These are phyloP conservation scores for Echinops telfairi DNA, from an alignment of 2,113 vertebrate genomes.

Conservation along the genomic window DNA sequence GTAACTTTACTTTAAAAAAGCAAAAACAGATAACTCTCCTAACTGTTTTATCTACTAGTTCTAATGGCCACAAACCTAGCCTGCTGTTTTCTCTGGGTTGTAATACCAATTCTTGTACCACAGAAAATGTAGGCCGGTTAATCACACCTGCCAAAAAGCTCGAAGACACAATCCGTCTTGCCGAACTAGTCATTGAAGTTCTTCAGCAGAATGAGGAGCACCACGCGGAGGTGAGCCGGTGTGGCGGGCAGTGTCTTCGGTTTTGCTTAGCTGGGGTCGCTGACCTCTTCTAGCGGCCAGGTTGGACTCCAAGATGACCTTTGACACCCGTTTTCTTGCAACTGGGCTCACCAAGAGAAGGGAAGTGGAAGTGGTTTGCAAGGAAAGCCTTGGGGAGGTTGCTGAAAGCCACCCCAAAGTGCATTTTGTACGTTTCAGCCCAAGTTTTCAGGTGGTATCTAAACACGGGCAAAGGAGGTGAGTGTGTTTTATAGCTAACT, in stretches of 20 bases:
- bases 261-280: not conserved
- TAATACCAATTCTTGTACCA: slow-evolving; percentile 93
- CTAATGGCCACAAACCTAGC: slow-evolving; percentile 83
- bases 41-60: slow-evolving; percentile 82
- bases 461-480: slow-evolving; percentile 48
- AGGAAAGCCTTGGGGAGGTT: slow-evolving; percentile 54
- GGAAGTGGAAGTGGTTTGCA: slow-evolving; percentile 39
- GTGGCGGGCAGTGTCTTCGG: not conserved
- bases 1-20: slow-evolving; percentile 81
- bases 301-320: not conserved
- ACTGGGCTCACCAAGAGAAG: slow-evolving; percentile 52
- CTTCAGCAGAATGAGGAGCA: slow-evolving; percentile 99
- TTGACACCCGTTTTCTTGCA: slow-evolving; percentile 39
- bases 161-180: slow-evolving; percentile 97
- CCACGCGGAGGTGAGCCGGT: slow-evolving; percentile 96
- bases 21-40: slow-evolving; percentile 81
- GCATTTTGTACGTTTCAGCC: slow-evolving; percentile 15
- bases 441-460: slow-evolving; percentile 73
- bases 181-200: slow-evolving; percentile 98
- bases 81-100: slow-evolving; percentile 84
- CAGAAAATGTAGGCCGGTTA: slow-evolving; percentile 99
- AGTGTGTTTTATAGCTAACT: slow-evolving; percentile 46
- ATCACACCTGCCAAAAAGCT: slow-evolving; percentile 99
- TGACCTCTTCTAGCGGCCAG: too few species aligned
- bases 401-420: slow-evolving; percentile 18